phyloP scores from a whole-genome alignment of 1,140 invertebrate genomes.

The Eueides isabella region DNA sequence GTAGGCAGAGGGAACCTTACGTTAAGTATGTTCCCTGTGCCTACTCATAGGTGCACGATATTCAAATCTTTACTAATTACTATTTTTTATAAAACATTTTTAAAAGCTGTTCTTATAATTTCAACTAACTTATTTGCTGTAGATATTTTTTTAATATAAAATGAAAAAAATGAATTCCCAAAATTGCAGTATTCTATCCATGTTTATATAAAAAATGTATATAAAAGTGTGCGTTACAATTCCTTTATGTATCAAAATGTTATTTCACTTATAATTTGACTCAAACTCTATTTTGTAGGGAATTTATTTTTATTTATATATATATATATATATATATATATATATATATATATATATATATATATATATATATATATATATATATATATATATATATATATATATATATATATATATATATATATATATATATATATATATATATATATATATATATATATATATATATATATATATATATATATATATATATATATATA shows the following conservation, averaged over 20 bases:
- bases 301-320: background rate
- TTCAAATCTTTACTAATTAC: no score
- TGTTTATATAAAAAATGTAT: constrained; percentile 7
- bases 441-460: background rate
- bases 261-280: background rate
- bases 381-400: background rate
- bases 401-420: background rate
- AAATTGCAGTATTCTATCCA: background rate
- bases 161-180: no score
- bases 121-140: no score
- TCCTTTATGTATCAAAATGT: constrained; percentile 1
- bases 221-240: background rate
- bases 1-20: no score
- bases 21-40: no score
- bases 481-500: background rate
- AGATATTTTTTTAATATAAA: no score
- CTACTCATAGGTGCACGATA: no score
- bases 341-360: background rate
- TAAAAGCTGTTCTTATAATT: background rate
- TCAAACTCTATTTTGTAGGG: constrained; percentile 4
- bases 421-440: background rate
- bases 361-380: background rate
- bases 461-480: background rate
- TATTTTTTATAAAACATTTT: no score
- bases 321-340: background rate